Percentiles rank a stretch among this genome's conserved stretches.
Conservation (phyloP, 2,797 vertebrate genomes). For the Halcyon leucocephala region DNA sequence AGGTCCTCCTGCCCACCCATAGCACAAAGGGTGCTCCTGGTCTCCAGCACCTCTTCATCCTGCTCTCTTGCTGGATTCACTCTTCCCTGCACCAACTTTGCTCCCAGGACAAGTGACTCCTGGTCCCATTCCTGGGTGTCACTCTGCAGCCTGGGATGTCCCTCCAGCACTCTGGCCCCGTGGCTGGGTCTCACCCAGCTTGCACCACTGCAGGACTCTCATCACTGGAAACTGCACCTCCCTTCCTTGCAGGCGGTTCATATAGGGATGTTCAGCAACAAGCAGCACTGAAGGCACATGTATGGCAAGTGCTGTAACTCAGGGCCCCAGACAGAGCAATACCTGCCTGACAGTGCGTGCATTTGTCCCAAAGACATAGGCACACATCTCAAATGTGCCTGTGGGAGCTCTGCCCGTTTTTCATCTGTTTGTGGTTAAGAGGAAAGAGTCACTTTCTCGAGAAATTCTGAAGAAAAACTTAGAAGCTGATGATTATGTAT, state of each 20-base stretch:
- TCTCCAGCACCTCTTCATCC: neutral
- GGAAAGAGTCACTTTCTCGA: neutral
- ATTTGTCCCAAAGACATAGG: neutral
- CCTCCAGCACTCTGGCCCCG: neutral
- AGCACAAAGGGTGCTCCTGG: neutral
- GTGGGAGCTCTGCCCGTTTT: neutral
- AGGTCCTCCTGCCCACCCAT: neutral
- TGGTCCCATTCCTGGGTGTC: rapidly evolving
- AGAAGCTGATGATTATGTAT: neutral
- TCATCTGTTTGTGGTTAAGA: neutral
- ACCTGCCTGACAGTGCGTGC: no score
- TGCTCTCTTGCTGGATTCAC: neutral
- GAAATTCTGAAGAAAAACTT: neutral
- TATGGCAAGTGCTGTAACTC: neutral
- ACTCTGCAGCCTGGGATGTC: neutral
- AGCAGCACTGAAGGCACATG: neutral
- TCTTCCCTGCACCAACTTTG: neutral
- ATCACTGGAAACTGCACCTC: neutral
- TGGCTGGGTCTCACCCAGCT: neutral
- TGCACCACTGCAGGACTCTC: neutral
- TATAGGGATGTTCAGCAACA: neutral
- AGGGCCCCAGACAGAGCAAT: neutral
- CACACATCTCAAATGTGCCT: neutral
- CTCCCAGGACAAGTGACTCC: neutral
- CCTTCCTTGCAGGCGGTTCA: neutral